phyloP scores from a whole-genome alignment of 1,140 invertebrate genomes.

The Pristionchus pacificus region DNA sequence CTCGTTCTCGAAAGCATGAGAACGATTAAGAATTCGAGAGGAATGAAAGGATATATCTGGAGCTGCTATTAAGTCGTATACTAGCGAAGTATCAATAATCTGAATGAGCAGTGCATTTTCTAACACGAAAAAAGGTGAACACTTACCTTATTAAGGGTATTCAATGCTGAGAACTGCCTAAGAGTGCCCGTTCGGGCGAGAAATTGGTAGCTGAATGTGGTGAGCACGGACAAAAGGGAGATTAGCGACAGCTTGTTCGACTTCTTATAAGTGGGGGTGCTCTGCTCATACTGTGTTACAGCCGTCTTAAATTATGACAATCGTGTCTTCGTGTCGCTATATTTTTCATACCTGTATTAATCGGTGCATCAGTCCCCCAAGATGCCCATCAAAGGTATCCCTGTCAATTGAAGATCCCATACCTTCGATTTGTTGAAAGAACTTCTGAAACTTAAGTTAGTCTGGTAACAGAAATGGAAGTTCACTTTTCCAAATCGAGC shows the following conservation, averaged over 20 bases:
- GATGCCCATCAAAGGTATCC: conserved; percentile 51
- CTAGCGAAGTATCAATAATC: conserved; percentile 55
- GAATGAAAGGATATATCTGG: conserved; percentile 55
- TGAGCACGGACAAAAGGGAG: conserved; percentile 40
- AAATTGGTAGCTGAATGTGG: conserved; percentile 54
- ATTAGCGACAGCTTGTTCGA: conserved; percentile 36
- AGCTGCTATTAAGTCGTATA: conserved; percentile 43
- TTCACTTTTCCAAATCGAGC: conserved; percentile 40
- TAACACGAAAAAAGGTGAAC: too few species aligned
- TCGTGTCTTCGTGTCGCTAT: too few species aligned
- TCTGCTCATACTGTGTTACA: conserved; percentile 48
- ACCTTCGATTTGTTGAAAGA: conserved; percentile 46
- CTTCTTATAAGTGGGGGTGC: conserved; percentile 49
- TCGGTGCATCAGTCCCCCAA: conserved; percentile 54
- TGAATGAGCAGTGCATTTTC: too few species aligned
- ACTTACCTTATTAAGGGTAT: conserved; percentile 52
- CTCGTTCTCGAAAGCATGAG: conserved; percentile 51
- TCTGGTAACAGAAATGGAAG: not conserved
- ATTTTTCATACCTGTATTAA: conserved; percentile 40
- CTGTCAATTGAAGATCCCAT: conserved; percentile 34
- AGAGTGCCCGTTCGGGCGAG: conserved; percentile 50
- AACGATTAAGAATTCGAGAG: conserved; percentile 51
- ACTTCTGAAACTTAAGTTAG: conserved; percentile 42
- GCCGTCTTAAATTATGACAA: conserved; percentile 41
- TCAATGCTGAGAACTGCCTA: conserved; percentile 52